Evolutionary conservation across 1,140 invertebrate species (phyloP).

Genomic region (Meloidogyne exigua): DNA sequence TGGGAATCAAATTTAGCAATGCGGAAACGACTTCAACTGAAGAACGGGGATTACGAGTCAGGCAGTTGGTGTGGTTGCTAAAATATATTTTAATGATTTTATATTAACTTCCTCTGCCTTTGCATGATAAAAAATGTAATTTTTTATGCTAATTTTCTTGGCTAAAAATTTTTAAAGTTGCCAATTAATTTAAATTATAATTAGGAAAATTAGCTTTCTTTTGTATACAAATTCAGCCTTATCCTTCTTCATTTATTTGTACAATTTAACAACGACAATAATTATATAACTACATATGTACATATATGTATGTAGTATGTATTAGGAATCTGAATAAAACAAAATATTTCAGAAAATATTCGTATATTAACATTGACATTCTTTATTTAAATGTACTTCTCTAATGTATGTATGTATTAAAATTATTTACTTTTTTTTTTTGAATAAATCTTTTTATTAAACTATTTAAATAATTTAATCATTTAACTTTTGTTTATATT

Average conservation of each 20-base stretch:
- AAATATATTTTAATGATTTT: background rate
- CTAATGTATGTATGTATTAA: too few relatives aligned
- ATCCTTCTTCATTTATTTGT: background rate
- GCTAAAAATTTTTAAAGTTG: too few relatives aligned
- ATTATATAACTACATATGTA: too few relatives aligned
- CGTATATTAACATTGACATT: too few relatives aligned
- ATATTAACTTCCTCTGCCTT: slow-evolving; percentile 2
- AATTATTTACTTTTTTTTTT: too few relatives aligned
- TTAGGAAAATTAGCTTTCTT: background rate
- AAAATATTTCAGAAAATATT: too few relatives aligned
- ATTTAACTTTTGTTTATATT: too few relatives aligned
- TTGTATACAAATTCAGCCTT: background rate
- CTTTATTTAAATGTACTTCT: too few relatives aligned
- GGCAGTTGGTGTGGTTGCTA: slow-evolving; percentile 28
- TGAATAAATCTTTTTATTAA: too few relatives aligned
- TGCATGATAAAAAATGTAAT: background rate
- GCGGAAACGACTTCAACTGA: slow-evolving; percentile 15
- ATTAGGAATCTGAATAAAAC: background rate
- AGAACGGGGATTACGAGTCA: slow-evolving; percentile 9
- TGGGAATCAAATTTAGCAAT: slow-evolving; percentile 51
- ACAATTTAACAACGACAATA: slow-evolving; percentile 1
- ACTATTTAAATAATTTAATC: too few relatives aligned
- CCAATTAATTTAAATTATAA: background rate
- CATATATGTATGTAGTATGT: too few relatives aligned
- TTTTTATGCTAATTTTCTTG: slow-evolving; percentile 2